Conservation (phyloP, 2,113 vertebrate genomes). For the Sula dactylatra region DNA sequence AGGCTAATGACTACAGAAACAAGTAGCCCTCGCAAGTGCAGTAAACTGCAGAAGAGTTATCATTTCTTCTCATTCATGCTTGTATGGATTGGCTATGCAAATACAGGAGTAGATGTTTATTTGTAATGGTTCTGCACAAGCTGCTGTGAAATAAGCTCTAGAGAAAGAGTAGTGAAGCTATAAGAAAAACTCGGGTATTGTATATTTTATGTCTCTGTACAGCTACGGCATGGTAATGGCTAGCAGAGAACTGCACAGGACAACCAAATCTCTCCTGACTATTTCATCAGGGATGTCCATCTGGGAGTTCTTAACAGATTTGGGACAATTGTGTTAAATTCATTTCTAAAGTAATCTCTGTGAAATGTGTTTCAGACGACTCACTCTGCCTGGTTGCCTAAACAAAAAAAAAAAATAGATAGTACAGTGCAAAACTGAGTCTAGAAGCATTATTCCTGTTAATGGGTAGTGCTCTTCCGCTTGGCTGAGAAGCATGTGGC, state of each 20-base stretch:
- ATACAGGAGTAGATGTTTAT: neutral
- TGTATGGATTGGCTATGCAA: neutral
- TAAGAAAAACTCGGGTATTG: neutral
- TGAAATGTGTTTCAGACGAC: neutral
- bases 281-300: neutral
- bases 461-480: neutral
- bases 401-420: neutral
- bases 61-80: neutral
- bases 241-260: neutral
- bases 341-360: neutral
- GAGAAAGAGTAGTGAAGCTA: neutral
- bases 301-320: neutral
- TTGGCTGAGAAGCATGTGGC: neutral
- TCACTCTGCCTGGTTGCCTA: neutral
- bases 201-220: neutral
- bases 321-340: neutral
- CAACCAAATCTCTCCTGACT: neutral
- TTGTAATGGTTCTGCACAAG: neutral
- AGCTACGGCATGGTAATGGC: neutral
- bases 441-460: neutral
- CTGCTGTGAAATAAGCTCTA: constrained; percentile 8
- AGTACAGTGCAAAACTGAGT: neutral
- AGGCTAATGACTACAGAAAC: neutral
- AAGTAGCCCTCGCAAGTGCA: neutral
- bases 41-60: neutral